Base-by-base conservation (phyloP, 2,888 invertebrate genomes). In the Diloba caeruleocephala region DNA sequence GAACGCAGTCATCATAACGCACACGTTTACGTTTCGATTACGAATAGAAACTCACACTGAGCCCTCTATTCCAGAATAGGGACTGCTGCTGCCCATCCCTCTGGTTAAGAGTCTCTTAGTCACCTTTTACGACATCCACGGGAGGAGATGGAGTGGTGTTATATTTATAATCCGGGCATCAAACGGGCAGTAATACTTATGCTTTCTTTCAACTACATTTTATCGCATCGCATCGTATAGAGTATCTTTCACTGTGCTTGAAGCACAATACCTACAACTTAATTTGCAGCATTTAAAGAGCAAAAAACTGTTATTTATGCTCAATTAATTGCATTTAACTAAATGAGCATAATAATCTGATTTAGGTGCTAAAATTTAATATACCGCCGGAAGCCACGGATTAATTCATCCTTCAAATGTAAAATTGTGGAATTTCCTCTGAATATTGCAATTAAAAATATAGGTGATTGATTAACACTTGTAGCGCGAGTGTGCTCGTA, bases 391-490 rank as follows among this genome's bases (percentile, higher is more conserved):
- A 67, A 32, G 49, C 48, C 17, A 28, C 8, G 39, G 32, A 52
- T 65, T 61, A 53, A 36, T 45, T 26, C 46, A 50, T 56, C 61
- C 56, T 64, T 50, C 12, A 13, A 37, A n/a, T 23, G 2, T 23
- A 5, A 52, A 52, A 46, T 50, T 60, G 61, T 26, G 34, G 61
- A 50, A 53, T 61, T 61, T 69, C 65, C 65, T 59, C 12, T 43
- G 25, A 43, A 48, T 32, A 62, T 23, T 5, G 31, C 29, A 44
- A 50, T 50, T 41, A 26, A 51, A n/a, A 32, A 32, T 17, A 36
- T 38, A 38, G 21, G n/a, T 46, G 10, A 15, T 43, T 26, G 28
- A 46, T 37, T 37, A 29, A n/a, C n/a, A n/a, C n/a, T n/a, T n/a
- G n/a, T n/a, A 54, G 13, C 7, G 23, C 2, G 10, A n/a, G 17